These are phyloP conservation scores for Dipodomys merriami DNA, from an alignment of 2,113 vertebrate species.

Conservation along the genomic window DNA sequence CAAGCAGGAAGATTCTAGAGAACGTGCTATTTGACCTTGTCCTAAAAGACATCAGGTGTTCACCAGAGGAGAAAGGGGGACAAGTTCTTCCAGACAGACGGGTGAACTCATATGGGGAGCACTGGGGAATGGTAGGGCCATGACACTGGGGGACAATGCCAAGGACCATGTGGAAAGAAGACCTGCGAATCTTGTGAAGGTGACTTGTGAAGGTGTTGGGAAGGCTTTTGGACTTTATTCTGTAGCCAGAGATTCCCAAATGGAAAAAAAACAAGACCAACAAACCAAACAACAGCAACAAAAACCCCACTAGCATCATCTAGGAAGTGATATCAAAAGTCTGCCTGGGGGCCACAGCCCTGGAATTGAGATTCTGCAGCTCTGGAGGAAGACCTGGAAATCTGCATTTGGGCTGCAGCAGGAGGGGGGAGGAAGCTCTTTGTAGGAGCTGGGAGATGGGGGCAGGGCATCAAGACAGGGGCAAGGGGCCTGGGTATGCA, in stretches of 20 bases:
- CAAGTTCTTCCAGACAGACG: background rate
- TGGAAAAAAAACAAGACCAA: background rate
- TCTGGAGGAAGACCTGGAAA: background rate
- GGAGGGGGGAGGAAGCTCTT: background rate
- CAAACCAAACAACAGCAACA: too few species aligned
- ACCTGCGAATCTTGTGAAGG: too few species aligned
- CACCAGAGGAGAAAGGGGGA: background rate
- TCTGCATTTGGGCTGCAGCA: background rate
- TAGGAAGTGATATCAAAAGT: background rate
- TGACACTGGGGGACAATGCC: accelerated
- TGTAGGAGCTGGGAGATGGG: background rate
- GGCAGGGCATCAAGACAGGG: background rate
- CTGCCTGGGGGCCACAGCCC: background rate
- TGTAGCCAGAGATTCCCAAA: background rate
- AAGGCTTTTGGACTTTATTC: background rate
- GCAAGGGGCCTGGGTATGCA: too few species aligned
- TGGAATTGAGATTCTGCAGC: background rate
- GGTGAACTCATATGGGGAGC: background rate
- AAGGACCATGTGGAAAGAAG: background rate
- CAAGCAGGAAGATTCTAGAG: background rate
- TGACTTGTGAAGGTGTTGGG: too few species aligned
- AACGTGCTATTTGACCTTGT: background rate
- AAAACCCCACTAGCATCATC: background rate
- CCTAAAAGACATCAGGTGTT: constrained; percentile 1
- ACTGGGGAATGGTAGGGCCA: background rate